Evolutionary conservation across 2,113 vertebrate genomes (phyloP), one percentile per base, ranked within the genome.

Genomic region (Xiphorhynchus elegans): DNA sequence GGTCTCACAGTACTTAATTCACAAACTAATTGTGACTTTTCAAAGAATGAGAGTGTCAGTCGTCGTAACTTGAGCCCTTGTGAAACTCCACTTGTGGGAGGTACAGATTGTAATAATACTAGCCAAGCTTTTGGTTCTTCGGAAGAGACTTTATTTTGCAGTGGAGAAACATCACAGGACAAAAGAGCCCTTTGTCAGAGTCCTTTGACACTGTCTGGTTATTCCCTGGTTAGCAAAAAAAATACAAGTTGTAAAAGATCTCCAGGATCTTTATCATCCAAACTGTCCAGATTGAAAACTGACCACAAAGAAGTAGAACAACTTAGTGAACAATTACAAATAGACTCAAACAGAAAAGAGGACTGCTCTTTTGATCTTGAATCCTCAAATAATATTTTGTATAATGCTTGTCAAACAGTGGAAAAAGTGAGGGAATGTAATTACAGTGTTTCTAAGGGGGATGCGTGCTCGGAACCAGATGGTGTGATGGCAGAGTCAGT

Each of bases 281-380:
- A 99, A 97, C 97, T 99, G 25, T 98, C 94, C 75, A 97, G 87
- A 94, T 97, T 99, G 91, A 99, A 98, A 95, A 96, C 81, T 49
- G 92, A 97, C 9, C 89, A 44, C 81, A 91, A 89, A 82, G 96
- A 97, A 49, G 55, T 14, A n/a, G 86, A 79, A 42, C 87, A 93
- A 55, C 40, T 60, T 89, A 79, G 35, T 87, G 91, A 96, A 40
- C 67, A 74, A 85, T 56, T 93, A 44, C 95, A 96, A 62, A 84
- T 63, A 58, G 89, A 89, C 77, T 82, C 68, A 58, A 79, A 33
- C 62, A 84, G 53, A 77, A 89, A 93, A 91, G 88, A 86, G 21
- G 59, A 60, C 52, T 37, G 15, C 58, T 74, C 25, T 72, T 53
- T 44, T 46, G 37, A 44, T 85, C 53, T 28, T 58, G 50, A 84